Conservation (phyloP, 92 coral and sea anemone genomes). For the Chrysogorgia sp. region DNA sequence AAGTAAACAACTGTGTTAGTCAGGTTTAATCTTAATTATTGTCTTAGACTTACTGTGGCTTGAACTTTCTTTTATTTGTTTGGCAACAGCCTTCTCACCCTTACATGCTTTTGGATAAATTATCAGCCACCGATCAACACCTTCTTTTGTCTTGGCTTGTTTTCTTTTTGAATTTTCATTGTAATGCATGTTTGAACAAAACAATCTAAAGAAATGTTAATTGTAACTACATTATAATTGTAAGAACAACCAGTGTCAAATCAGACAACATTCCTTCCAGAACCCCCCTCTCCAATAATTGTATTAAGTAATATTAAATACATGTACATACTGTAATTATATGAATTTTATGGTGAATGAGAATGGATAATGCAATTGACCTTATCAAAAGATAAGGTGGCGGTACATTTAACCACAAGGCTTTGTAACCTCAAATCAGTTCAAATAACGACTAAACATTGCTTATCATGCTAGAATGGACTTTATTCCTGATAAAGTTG, state of each 20-base stretch:
- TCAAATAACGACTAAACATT: no score
- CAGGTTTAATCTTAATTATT: not conserved
- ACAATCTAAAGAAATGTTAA: not conserved
- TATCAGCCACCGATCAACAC: not conserved
- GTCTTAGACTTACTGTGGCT: not conserved
- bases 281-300: no score
- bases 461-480: not conserved
- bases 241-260: no score
- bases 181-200: slow-evolving; percentile 7
- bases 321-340: no score
- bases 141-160: slow-evolving; percentile 9
- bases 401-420: no score
- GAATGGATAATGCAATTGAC: no score
- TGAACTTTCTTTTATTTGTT: not conserved
- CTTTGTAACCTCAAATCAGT: no score
- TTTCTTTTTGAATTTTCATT: not conserved
- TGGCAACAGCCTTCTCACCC: not conserved
- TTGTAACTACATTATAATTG: not conserved
- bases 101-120: not conserved
- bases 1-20: not conserved
- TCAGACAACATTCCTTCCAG: no score
- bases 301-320: no score
- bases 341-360: no score
- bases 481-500: not conserved
- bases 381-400: no score